Evolutionary conservation across 2,113 vertebrate species (phyloP), one percentile per base, ranked within the genome.

Genomic region (Scopus umbretta): DNA sequence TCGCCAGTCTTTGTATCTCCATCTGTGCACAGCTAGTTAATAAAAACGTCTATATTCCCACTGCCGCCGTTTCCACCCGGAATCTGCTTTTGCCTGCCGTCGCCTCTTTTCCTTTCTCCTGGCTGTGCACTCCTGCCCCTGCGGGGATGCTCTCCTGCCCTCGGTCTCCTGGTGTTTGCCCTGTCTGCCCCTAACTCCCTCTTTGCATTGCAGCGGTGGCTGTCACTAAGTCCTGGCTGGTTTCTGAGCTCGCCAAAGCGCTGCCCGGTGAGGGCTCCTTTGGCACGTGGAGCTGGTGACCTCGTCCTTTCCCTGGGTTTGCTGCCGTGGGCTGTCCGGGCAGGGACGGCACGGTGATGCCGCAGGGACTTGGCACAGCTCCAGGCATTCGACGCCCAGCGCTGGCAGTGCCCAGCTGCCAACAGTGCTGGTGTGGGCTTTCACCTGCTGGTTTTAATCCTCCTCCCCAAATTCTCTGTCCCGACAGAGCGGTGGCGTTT

Each of bases 401-500:
- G 1, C 26, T 12, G 34, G 34, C 47, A 7, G 34, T 10, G 20
- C 66, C 72, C 67, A 10, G 29, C 74, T 55, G 66, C 62, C 45
- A 9, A 9, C 0, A 4, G 50, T 30, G 59, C 75, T 10, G 1
- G 13, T 8, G 27, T 8, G 62, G 15, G 15, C 25, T 59, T 79
- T 23, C 32, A 0, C 3, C 15, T 4, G 14, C 15, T 0, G 0
- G 0, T 42, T 81, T 72, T 94, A 87, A 88, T 20, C 16, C 12
- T 25, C 25, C 32, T 21, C 42, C 61, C 43, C 2, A 10, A 42
- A 4, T 68, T 86, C 63, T 73, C 12, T 96, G n/a, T 96, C 76
- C 88, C 55, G 8, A 36, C 98, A 98, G 98, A 98, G 98, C 10
- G 98, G 98, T 0, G 98, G 98, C 2, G 96, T 98, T 20, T 97